Base-by-base conservation (phyloP, 1,140 invertebrate species). In the Zaprionus camerounensis region DNA sequence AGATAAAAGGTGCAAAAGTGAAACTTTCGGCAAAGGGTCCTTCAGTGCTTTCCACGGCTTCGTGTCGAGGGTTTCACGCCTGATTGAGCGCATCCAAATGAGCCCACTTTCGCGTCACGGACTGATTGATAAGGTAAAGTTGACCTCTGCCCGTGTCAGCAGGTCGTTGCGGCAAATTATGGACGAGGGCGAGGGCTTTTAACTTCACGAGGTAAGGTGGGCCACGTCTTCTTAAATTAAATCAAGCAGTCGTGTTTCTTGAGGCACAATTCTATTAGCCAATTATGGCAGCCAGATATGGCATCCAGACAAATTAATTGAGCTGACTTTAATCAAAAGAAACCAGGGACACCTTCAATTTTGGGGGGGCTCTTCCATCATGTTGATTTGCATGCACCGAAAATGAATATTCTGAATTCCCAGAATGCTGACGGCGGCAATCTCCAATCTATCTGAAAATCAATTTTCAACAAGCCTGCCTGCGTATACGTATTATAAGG, bases 101-200 rank as follows among this genome's bases (percentile, higher is more conserved):
- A 20, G 22, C 13, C 11, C 17, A 28, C 15, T 55, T 41, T 67
- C 57, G 56, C 34, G 59, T 66, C 59, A 38, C 61, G 70, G 31
- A 20, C 59, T 86, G 83, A 86, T 86, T 87, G 83, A 86, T 88
- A 88, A 81, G 84, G 71, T 58, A 67, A 82, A 86, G 71, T 87
- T 71, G 69, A 55, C 41, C 73, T 20, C 22, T 34, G 13, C 24
- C 24, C 13, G 22, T 13, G 31, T 76, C 38, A 62, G 57, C 28
- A 22, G 20, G 63, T 15, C 31, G 9, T 31, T 76, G 17, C 44
- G 72, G 67, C 70, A 71, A 85, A 85, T 81, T 79, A 72, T 79
- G 59, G 67, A 73, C 62, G 63, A 34, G 0, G 66, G 58, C 61
- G 13, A 17, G 55, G 12, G 20, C 63, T 58, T 63, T 56, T 66